phyloP scores from a whole-genome alignment of 2,113 vertebrate genomes.

The Pluvianellus socialis region DNA sequence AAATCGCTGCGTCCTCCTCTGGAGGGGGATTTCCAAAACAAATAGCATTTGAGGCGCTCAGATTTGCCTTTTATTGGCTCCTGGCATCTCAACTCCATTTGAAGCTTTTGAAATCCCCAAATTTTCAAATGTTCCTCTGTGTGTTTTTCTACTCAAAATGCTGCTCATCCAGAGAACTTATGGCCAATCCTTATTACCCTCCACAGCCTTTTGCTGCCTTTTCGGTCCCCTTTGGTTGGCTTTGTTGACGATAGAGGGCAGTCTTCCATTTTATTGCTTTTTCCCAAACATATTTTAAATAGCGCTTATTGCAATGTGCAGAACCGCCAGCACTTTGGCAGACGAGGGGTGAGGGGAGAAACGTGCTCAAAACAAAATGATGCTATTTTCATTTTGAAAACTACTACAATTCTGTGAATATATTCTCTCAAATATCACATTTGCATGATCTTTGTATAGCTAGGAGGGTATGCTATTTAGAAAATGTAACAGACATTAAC shows the following conservation, averaged over 20 bases:
- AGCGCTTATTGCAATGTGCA: not conserved
- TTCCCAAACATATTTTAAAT: not conserved
- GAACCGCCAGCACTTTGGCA: not conserved
- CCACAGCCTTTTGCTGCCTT: not conserved
- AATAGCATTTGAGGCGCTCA: not conserved
- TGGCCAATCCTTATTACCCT: not conserved
- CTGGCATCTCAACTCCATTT: not conserved
- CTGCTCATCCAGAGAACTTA: not conserved
- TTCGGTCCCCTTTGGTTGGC: not conserved
- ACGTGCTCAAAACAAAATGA: not conserved
- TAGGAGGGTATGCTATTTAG: not conserved
- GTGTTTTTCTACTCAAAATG: not conserved
- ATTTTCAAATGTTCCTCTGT: not conserved
- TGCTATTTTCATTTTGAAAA: not conserved
- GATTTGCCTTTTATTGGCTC: not conserved
- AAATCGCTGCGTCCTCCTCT: not conserved
- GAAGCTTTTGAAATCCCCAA: not conserved
- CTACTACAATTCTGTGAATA: not conserved
- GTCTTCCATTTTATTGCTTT: not conserved
- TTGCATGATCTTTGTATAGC: not conserved
- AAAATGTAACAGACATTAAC: not conserved
- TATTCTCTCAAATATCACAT: not conserved
- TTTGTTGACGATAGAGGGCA: constrained; percentile 19
- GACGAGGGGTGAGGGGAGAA: not conserved
- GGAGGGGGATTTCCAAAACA: not conserved